Conservation (phyloP, 2,113 vertebrate species). For the Oreochromis tanganicae region DNA sequence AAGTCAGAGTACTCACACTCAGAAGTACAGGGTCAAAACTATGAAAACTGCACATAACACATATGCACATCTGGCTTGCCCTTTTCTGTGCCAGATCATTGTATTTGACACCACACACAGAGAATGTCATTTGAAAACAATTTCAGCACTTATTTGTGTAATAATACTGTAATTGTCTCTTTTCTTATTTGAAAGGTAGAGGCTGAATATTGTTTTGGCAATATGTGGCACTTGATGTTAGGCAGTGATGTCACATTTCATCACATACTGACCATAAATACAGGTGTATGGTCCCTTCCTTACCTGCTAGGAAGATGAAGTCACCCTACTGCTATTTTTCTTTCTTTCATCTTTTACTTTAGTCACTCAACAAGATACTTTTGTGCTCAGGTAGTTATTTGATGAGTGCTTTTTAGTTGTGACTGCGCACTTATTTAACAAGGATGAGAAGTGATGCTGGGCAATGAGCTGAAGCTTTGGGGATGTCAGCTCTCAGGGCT, state of each 20-base stretch:
- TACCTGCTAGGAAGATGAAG: neutral
- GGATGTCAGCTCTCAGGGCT: neutral
- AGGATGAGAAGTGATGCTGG: neutral
- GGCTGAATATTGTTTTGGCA: neutral
- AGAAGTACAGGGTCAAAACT: neutral
- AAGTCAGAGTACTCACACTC: neutral
- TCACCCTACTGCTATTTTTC: neutral
- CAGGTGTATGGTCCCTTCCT: neutral
- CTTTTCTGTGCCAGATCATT: neutral
- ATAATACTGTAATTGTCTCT: neutral
- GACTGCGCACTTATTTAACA: neutral
- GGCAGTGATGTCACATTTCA: neutral
- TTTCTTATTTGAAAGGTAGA: neutral
- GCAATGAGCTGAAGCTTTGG: slow-evolving; percentile 23
- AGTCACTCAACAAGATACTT: neutral
- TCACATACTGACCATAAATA: neutral
- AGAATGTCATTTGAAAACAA: neutral
- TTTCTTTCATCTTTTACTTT: neutral
- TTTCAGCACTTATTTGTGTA: neutral
- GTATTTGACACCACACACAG: neutral
- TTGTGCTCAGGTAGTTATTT: neutral
- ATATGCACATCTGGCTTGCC: neutral
- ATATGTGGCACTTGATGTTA: neutral
- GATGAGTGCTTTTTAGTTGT: neutral
- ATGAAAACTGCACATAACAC: neutral